Evolutionary conservation across 2,797 vertebrate species (phyloP).

Genomic region (Trachops cirrhosus): DNA sequence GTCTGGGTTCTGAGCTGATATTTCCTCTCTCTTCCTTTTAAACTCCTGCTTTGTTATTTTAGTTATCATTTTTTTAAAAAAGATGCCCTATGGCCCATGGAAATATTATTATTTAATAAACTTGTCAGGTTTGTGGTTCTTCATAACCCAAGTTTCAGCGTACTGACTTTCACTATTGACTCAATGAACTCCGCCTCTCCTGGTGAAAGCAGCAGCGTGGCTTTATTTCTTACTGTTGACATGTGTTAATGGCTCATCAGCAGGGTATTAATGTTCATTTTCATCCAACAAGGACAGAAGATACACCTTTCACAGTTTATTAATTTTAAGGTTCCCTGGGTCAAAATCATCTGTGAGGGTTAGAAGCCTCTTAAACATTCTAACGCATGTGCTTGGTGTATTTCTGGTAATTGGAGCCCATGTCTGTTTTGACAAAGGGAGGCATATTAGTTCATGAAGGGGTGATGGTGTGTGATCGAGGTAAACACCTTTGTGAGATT

Average conservation of each 20-base stretch:
- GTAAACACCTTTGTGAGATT: constrained; percentile 26
- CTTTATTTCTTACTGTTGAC: constrained; percentile 57
- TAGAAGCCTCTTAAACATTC: constrained; percentile 67
- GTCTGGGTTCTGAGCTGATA: constrained; percentile 17
- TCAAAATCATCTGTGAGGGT: constrained; percentile 61
- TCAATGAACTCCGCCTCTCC: constrained; percentile 53
- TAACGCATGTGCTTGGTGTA: constrained; percentile 19
- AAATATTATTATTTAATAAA: constrained; percentile 65
- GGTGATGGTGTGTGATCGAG: constrained; percentile 25
- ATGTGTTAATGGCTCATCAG: constrained; percentile 63
- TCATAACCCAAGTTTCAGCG: constrained; percentile 21
- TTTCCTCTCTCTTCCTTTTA: constrained; percentile 12
- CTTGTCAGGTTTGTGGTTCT: neutral
- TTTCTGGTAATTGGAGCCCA: constrained; percentile 29
- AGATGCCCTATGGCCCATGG: neutral
- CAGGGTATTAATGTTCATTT: constrained; percentile 68
- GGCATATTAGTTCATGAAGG: neutral
- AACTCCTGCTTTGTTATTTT: constrained; percentile 34
- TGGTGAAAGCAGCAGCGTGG: constrained; percentile 42
- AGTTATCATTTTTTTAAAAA: constrained; percentile 45
- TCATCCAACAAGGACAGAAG: constrained; percentile 40
- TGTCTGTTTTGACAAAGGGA: constrained; percentile 62
- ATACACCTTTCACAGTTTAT: constrained; percentile 61
- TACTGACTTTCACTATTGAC: constrained; percentile 54
- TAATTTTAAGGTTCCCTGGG: constrained; percentile 69